Evolutionary conservation across 1,140 invertebrate genomes (phyloP).

Genomic region (Brachystomella parvula): DNA sequence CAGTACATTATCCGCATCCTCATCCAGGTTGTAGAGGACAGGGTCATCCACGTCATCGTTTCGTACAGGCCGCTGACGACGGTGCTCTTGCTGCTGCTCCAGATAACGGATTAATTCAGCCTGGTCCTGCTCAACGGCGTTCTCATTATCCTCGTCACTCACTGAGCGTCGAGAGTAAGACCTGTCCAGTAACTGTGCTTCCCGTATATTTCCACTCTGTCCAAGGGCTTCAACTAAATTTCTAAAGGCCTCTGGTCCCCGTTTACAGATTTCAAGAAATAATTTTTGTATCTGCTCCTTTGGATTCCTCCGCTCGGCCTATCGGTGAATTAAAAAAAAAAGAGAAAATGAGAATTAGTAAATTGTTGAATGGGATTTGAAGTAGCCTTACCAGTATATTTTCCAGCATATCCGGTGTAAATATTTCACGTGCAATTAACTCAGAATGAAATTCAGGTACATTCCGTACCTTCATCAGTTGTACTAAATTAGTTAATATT

Average conservation of each 20-base stretch:
- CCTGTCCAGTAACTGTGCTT: constrained; percentile 6
- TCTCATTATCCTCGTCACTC: neutral
- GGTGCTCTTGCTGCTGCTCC: neutral
- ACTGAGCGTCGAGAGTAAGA: neutral
- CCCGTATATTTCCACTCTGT: neutral
- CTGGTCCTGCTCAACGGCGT: neutral
- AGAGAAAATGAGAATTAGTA: neutral
- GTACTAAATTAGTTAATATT: constrained; percentile 10
- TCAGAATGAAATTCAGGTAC: neutral
- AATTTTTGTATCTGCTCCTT: constrained; percentile 11
- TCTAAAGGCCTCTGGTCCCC: constrained; percentile 5
- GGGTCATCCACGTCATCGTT: neutral
- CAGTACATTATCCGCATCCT: constrained; percentile 3
- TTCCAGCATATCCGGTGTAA: constrained; percentile 9
- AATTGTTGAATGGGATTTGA: neutral
- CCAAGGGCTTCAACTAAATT: constrained; percentile 4
- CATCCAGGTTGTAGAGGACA: neutral
- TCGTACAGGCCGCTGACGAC: neutral
- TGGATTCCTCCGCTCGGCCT: neutral
- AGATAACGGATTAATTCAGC: neutral
- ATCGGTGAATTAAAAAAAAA: neutral
- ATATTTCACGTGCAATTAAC: neutral
- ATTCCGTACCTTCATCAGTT: neutral
- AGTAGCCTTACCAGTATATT: neutral
- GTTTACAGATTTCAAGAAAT: constrained; percentile 8